Base-by-base conservation (phyloP, 2,888 invertebrate genomes). In the Tiliacea citrago region DNA sequence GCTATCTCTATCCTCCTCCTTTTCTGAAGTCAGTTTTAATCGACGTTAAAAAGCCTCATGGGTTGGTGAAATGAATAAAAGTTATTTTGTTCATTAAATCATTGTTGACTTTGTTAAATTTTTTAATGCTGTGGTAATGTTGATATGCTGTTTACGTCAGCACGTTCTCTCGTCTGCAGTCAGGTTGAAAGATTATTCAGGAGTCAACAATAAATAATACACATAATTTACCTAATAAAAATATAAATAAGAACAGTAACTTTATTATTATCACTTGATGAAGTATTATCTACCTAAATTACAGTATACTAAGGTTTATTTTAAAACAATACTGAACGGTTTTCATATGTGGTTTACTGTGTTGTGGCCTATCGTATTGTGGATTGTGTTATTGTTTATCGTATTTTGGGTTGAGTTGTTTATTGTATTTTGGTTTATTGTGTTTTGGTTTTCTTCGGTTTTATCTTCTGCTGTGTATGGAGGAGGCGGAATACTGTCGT, bases 401-500 rank as follows among this genome's bases (percentile, higher is more conserved):
- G 70, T 29, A 72, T 55, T 72, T 12, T 73, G 73, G 39, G 45
- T 45, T 39, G 39, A 42, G 42, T 61, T 60, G 29, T 10, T 51
- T 39, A 24, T 66, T 1, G 67, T 42, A 68, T 69, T 71, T 29
- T 71, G 68, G 42, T 13, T 29, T 9, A 58, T 42, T 18, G 39
- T 73, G 47, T 73, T 74, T 47, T 47, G 72, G 12, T 71, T 81
- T 8, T 91, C 92, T 68, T 93, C 92, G 24, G 87, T 84, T 88
- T 94, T 94, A 51, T 83, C 87, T 79, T 91, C 92, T 75, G 93
- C 90, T 18, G 93, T 90, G 82, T 96, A 96, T 0, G 94, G 92
- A 1, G 96, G 96, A 47, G 96, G 96, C 0, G 96, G 96, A 39
- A 94, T 68, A 81, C 92, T 94, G 89, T 92, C 93, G 62, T 96